Percentiles rank a stretch among this genome's conserved stretches.
Conservation (phyloP, 2,113 vertebrate genomes). For the Albula goreensis region DNA sequence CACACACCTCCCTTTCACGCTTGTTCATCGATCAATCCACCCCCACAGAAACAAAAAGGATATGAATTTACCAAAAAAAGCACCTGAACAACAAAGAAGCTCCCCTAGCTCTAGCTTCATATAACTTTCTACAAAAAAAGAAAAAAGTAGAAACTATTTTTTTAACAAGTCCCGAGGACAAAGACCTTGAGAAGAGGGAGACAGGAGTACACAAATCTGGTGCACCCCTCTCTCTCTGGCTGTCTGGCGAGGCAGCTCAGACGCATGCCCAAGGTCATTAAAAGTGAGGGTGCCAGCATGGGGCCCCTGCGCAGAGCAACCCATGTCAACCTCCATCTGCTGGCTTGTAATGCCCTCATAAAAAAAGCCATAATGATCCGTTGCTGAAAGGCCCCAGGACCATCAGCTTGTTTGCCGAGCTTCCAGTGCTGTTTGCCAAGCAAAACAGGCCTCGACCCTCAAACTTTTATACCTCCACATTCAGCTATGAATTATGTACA, state of each 20-base stretch:
- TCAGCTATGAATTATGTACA: no score
- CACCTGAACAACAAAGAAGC: neutral
- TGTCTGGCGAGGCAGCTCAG: constrained; percentile 46
- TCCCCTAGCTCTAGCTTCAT: neutral
- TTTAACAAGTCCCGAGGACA: neutral
- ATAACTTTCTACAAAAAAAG: neutral
- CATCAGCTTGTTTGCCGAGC: neutral
- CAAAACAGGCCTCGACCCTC: no score
- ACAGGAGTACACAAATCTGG: constrained; percentile 29
- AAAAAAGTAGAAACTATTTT: neutral
- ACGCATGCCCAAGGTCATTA: constrained; percentile 64
- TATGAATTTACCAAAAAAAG: neutral
- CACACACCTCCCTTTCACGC: no score
- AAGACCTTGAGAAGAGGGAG: constrained; percentile 16
- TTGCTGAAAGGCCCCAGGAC: neutral
- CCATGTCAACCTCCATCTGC: constrained; percentile 72
- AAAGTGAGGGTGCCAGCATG: constrained; percentile 55
- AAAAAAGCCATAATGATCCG: constrained; percentile 43
- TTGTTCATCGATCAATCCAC: neutral
- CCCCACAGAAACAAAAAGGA: neutral
- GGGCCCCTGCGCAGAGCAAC: constrained; percentile 47
- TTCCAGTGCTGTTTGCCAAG: neutral
- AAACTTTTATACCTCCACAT: no score
- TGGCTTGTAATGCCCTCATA: constrained; percentile 57
- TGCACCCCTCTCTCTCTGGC: constrained; percentile 20